A percentile compares a stretch with the other conserved stretches of the same genome.
Conservation (phyloP, 2,888 invertebrate species). For the Scrobipalpa atriplicella region DNA sequence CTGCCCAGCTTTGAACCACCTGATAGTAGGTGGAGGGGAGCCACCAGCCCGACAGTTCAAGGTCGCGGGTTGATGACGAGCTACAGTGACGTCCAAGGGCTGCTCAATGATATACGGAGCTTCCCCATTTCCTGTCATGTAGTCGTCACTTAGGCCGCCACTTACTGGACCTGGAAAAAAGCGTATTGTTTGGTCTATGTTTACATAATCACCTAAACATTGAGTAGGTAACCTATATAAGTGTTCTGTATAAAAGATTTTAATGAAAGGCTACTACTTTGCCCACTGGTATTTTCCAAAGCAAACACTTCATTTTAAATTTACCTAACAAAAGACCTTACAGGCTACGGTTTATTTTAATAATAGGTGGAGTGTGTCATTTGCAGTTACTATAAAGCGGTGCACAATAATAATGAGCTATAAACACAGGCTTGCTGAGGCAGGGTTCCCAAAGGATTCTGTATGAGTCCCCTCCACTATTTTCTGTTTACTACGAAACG, state of each 20-base stretch:
- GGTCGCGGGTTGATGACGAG: constrained; percentile 95
- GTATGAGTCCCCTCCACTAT: constrained; percentile 64
- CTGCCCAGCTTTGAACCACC: constrained; percentile 89
- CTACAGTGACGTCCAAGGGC: constrained; percentile 94
- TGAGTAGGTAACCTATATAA: too few species aligned
- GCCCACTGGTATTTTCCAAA: constrained; percentile 61
- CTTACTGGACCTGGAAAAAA: constrained; percentile 62
- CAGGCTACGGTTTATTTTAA: constrained; percentile 71
- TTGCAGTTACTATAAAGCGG: constrained; percentile 76
- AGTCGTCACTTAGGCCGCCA: constrained; percentile 73
- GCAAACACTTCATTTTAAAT: constrained; percentile 62
- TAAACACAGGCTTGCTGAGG: constrained; percentile 74
- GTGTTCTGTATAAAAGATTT: constrained; percentile 22
- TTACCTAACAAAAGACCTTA: constrained; percentile 68
- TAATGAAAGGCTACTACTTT: constrained; percentile 39
- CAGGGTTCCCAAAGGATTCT: constrained; percentile 68
- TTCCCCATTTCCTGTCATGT: constrained; percentile 64
- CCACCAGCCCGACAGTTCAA: constrained; percentile 96
- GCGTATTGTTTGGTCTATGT: not conserved
- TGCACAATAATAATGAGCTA: constrained; percentile 78
- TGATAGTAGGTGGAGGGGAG: constrained; percentile 88
- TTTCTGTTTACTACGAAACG: constrained; percentile 75
- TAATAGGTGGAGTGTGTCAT: constrained; percentile 76
- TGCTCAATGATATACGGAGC: constrained; percentile 95
- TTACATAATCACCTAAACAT: not conserved